Evolutionary conservation across 2,888 invertebrate genomes (phyloP), one percentile per base, ranked within the genome.

Genomic region (Phasia obesa): DNA sequence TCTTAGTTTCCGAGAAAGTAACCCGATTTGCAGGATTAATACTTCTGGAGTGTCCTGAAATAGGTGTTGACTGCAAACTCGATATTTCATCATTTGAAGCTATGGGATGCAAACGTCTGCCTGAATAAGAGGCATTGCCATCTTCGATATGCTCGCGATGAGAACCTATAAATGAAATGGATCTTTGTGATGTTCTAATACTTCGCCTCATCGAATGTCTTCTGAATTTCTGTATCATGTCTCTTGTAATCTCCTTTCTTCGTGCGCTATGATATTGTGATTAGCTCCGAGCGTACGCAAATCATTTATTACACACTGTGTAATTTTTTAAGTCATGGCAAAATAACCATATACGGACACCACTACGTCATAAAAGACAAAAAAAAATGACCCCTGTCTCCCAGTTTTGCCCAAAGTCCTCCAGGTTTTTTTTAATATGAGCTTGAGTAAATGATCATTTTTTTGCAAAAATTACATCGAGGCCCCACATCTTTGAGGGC

Each of bases 161-260:
- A 2, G 94, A 94, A 42, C 94, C 95, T 19, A 96, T 94, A 90
- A 96, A 96, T 0, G 96, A 96, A 87, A 95, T 93, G 31, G 96
- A 96, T 83, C 96, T 93, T 90, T 94, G 95, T 17, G 95, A 93
- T 86, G 89, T 87, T 86, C 91, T 92, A 92, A 86, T 92, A 91
- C 87, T 90, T 9, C 91, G 87, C 4, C 91, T 87, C 70, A 91
- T 87, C 5, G 91, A 91, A 13, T 92, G 92, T 4, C 91, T 87
- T 67, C 91, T 90, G 88, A 90, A 91, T 84, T 92, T 92, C 64
- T 98, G 98, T 86, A 98, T 96, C 94, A 99, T 97, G 90, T 98
- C 98, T 85, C 97, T 93, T 98, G 97, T 74, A 99, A 92, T 81
- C 98, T 93, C 87, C 96, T 95, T 93, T 97, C 95, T 92, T 99